Evolutionary conservation across 2,113 vertebrate species (phyloP), one percentile per base, ranked within the genome.

Genomic region (Phaetusa simplex): DNA sequence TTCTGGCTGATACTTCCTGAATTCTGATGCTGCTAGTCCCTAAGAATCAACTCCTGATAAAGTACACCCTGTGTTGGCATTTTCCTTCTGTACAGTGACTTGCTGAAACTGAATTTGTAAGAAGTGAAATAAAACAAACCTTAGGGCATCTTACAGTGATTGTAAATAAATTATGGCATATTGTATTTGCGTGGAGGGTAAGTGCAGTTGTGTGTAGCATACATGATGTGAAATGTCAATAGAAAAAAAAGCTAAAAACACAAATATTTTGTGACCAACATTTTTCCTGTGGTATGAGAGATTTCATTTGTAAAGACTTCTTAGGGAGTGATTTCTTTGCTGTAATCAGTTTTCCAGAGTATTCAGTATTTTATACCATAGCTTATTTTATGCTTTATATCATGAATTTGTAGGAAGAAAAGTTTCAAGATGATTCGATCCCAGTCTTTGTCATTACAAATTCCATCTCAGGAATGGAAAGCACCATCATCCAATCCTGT

Each of bases 351-450:
- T 92, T 86, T 69, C 78, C 93, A 49, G 47, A 76, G 22, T 92
- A 67, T 93, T 93, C 85, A 66, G 42, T 88, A 59, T 90, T 95
- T 76, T 94, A 83, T 86, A 85, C 90, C 34, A 32, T 96, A 93
- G 82, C 81, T 93, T 97, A 80, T 96, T 94, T 95, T 88, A 58
- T 91, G 95, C 93, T 95, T 89, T 94, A 77, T 96, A 81, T 94
- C 61, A 64, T 90, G 82, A 92, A 95, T 91, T 97, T 17, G 2
- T 95, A 99, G 99, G 98, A 99, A 99, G 98, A 99, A 99, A 98
- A 99, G 97, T 96, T 99, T 99, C 96, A 99, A 98, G 98, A 94
- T 99, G 98, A 99, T 99, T 96, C 99, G 99, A 65, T 99, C 99
- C 22, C 99, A 99, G 98, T 99, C 99, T 7, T 85, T 99, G 88